Conservation (phyloP, 2,113 vertebrate species). For the Rhinolophus ferrumequinum region DNA sequence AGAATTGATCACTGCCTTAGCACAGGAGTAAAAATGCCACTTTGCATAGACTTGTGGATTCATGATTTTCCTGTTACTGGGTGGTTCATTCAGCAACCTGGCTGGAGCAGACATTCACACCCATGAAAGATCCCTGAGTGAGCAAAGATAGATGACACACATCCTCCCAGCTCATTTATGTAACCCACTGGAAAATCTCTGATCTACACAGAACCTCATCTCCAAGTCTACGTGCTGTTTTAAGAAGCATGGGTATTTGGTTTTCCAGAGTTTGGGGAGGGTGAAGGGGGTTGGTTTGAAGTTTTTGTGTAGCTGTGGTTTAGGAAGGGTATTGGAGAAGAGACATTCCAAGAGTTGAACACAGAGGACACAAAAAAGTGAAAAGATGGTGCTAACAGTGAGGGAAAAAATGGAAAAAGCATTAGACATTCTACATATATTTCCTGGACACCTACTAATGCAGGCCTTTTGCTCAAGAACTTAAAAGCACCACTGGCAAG, state of each 20-base stretch:
- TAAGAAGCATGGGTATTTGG: not conserved
- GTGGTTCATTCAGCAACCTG: not conserved
- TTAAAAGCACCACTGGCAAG: not conserved
- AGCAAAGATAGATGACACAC: not conserved
- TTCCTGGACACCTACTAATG: not conserved
- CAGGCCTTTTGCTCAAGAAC: not conserved
- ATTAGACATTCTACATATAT: not conserved
- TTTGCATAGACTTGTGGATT: not conserved
- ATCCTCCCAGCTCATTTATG: not conserved
- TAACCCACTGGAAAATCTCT: not conserved
- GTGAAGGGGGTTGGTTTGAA: not conserved
- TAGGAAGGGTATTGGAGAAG: not conserved
- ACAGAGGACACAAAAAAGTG: not conserved
- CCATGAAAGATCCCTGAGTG: not conserved
- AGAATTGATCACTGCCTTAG: not conserved
- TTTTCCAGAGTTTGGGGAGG: not conserved
- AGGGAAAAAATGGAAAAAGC: not conserved
- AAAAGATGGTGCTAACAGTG: not conserved
- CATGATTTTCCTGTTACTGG: not conserved
- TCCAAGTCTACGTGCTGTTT: not conserved
- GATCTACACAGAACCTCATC: not conserved
- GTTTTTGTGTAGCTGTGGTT: not conserved
- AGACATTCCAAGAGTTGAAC: not conserved
- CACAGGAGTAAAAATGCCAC: not conserved
- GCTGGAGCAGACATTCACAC: not conserved